Percentiles rank a stretch among this genome's conserved stretches.
Conservation (phyloP, 1,140 invertebrate genomes). For the Vanessa atalanta region DNA sequence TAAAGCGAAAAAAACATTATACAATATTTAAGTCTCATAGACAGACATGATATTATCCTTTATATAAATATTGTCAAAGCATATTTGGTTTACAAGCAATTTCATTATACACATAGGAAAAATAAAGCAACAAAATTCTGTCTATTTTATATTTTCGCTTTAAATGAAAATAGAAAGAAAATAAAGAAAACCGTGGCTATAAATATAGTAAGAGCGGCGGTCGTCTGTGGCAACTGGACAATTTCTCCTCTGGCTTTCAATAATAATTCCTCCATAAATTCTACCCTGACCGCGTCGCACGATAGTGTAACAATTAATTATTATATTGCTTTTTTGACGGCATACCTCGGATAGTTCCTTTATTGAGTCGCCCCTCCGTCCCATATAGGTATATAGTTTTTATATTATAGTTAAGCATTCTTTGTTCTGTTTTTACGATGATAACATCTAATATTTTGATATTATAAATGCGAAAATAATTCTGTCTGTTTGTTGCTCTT, state of each 20-base stretch:
- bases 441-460: too few relatives aligned
- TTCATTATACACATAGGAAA: too few relatives aligned
- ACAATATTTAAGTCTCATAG: too few relatives aligned
- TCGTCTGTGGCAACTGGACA: slow-evolving; percentile 49
- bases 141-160: background rate
- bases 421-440: background rate
- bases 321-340: slow-evolving; percentile 64
- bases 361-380: slow-evolving; percentile 42
- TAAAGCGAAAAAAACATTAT: too few relatives aligned
- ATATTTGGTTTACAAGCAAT: too few relatives aligned
- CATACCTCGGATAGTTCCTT: slow-evolving; percentile 55
- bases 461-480: too few relatives aligned
- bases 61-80: too few relatives aligned
- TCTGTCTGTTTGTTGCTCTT: too few relatives aligned
- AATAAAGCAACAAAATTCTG: too few relatives aligned
- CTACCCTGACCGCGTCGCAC: slow-evolving; percentile 50
- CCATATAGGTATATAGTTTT: background rate
- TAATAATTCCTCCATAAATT: slow-evolving; percentile 72
- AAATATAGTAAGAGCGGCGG: slow-evolving; percentile 30
- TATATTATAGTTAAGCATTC: background rate
- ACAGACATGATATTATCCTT: too few relatives aligned
- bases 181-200: slow-evolving; percentile 30
- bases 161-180: slow-evolving; percentile 17
- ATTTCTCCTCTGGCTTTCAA: slow-evolving; percentile 57
- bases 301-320: slow-evolving; percentile 68